Conservation (phyloP, 2,113 vertebrate species). For the Acrocephalus arundinaceus region DNA sequence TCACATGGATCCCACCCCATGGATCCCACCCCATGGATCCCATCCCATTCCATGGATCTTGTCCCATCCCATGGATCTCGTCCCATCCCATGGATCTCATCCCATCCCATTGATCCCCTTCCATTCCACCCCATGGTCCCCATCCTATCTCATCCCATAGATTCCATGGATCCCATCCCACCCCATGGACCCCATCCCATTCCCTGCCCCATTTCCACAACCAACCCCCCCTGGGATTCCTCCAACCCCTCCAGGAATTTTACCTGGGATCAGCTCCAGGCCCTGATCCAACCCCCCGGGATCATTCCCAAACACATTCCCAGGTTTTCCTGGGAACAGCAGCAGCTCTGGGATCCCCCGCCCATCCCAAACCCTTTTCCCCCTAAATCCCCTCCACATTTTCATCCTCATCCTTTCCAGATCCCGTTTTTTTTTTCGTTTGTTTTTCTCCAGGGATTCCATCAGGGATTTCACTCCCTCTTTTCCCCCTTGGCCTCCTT, state of each 20-base stretch:
- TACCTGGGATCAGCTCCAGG: accelerated
- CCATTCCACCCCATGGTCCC: too few species aligned
- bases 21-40: too few species aligned
- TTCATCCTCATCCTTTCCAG: not conserved
- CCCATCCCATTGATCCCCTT: not conserved
- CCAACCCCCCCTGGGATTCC: not conserved
- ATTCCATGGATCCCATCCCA: too few species aligned
- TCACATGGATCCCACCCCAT: not conserved
- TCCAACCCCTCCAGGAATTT: accelerated
- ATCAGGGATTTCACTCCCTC: not conserved
- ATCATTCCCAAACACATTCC: accelerated
- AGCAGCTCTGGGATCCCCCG: not conserved
- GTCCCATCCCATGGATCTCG: not conserved
- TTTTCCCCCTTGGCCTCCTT: not conserved
- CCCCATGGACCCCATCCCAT: not conserved
- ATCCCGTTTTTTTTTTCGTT: not conserved
- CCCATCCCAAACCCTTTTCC: not conserved
- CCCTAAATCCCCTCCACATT: not conserved
- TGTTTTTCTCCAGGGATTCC: not conserved
- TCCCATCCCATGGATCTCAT: too few species aligned
- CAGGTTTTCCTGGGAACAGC: not conserved
- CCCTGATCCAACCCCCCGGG: not conserved
- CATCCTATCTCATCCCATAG: too few species aligned
- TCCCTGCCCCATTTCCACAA: too few species aligned
- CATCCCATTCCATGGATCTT: not conserved